phyloP scores from a whole-genome alignment of 2,888 invertebrate genomes.

The Microplitis deprimator region DNA sequence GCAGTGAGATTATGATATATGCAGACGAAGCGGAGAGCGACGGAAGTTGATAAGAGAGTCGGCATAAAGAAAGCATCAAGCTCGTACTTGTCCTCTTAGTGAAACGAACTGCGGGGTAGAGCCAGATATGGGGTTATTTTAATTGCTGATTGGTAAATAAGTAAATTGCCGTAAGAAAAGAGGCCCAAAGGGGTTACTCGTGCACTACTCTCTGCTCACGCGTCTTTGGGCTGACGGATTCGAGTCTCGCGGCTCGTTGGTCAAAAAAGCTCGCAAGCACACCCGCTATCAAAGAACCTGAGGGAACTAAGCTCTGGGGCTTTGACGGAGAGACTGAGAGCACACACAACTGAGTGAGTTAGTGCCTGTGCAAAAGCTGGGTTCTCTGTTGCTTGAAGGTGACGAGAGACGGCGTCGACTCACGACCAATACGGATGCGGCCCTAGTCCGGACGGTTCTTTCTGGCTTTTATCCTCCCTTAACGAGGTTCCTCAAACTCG shows the following conservation, averaged over 20 bases:
- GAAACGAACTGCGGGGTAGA: not conserved
- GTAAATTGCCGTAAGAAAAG: conserved; percentile 63
- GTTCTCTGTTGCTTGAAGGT: not conserved
- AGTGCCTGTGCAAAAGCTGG: not conserved
- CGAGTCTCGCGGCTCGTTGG: conserved; percentile 44
- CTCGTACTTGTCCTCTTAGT: conserved; percentile 3
- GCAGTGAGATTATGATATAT: conserved; percentile 30
- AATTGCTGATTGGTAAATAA: conserved; percentile 66
- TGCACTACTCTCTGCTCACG: not conserved
- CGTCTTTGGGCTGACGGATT: conserved; percentile 5
- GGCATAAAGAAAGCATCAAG: conserved; percentile 15
- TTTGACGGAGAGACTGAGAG: not conserved
- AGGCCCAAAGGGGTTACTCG: conserved; percentile 36
- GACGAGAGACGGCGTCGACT: conserved; percentile 25
- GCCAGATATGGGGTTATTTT: conserved; percentile 51
- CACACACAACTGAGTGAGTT: not conserved
- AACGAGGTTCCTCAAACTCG: conserved; percentile 52
- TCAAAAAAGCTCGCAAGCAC: conserved; percentile 40
- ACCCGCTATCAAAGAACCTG: conserved; percentile 14
- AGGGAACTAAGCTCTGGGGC: conserved; percentile 7
- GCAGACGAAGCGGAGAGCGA: not conserved
- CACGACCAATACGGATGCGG: conserved; percentile 41
- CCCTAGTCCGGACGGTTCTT: conserved; percentile 46
- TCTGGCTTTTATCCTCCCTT: conserved; percentile 53
- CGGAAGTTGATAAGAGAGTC: not conserved